These are phyloP conservation scores for Esox lucius DNA, from an alignment of 2,797 vertebrate genomes.

Conservation along the genomic window DNA sequence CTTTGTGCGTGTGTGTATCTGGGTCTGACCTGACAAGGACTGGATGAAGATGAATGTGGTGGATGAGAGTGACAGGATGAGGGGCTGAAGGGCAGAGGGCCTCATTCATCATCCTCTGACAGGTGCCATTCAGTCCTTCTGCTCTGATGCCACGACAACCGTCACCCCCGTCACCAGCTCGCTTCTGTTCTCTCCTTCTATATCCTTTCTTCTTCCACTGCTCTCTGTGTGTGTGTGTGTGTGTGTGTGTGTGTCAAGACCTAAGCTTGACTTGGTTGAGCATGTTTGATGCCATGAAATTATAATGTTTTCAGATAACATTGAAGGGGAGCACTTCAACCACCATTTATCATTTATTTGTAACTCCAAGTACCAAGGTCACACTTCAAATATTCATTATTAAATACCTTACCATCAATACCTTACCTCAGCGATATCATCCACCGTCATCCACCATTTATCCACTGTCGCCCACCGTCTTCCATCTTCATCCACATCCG, in stretches of 20 bases:
- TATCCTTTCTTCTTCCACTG: neutral
- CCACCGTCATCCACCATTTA: too few species aligned
- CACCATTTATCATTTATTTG: slow-evolving; percentile 87
- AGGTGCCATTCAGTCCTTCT: slow-evolving; percentile 95
- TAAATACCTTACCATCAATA: slow-evolving; percentile 61
- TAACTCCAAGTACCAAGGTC: slow-evolving; percentile 72
- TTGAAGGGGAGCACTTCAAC: slow-evolving; percentile 45
- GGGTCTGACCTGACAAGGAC: slow-evolving; percentile 87
- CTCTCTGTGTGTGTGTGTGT: slow-evolving; percentile 15
- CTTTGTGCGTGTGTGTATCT: slow-evolving; percentile 51
- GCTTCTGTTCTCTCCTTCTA: neutral
- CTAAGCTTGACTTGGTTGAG: neutral
- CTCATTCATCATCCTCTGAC: slow-evolving; percentile 98
- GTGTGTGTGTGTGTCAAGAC: slow-evolving; percentile 32
- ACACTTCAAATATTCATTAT: slow-evolving; percentile 76
- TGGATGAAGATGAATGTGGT: slow-evolving; percentile 98
- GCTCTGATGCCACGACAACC: slow-evolving; percentile 61
- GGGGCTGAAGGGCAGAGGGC: slow-evolving; percentile 91
- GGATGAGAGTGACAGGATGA: slow-evolving; percentile 95
- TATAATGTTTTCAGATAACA: neutral
- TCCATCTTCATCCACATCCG: too few species aligned
- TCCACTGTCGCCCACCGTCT: too few species aligned
- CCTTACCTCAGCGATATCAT: neutral
- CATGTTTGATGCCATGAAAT: neutral
- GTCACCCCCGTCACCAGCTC: slow-evolving; percentile 69